Base-by-base conservation (phyloP, 2,888 invertebrate species). In the Latheticus oryzae region DNA sequence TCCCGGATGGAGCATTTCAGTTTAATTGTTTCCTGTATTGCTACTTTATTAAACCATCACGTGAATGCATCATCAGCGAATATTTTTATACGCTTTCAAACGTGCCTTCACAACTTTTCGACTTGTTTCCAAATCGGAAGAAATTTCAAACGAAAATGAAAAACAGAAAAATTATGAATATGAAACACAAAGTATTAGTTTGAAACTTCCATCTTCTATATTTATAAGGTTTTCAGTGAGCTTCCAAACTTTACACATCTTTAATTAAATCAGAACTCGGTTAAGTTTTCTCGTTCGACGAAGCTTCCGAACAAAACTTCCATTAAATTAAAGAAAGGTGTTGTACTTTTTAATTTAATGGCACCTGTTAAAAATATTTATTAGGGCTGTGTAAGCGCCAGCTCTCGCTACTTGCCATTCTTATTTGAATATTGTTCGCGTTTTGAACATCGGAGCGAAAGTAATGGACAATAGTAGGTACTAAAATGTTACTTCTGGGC, bases 221-320 rank as follows among this genome's bases (percentile, higher is more conserved):
- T 67, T 70, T 68, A 64, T 66, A 68, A 64, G 64, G 64, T 67
- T 64, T 67, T 63, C 61, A 67, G 59, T 56, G 64, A 61, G 63
- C 59, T 58, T 58, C 48, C 51, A 64, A 69, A 71, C 66, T 69
- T 69, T 67, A 63, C 67, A 68, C 66, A 66, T 67, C 68, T 66
- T 68, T 68, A 71, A 71, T 71, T 70, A 68, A 70, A 71, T 70
- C 67, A 70, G 65, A 70, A 69, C 68, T 68, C 66, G 64, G 62
- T 63, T 59, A 63, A 65, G 65, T 67, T 68, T 68, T 54, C 58
- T 61, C 63, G 21, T 35, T 48, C 35, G 21, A n/a, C n/a, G n/a
- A 8, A 16, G 37, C 37, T 37, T 37, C 37, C 24, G 53, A 54
- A 64, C 60, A 60, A 60, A 70, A 68, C 64, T 71, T 70, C 57